Evolutionary conservation across 2,113 vertebrate species (phyloP), one percentile per base, ranked within the genome.

Genomic region (Corydoras sp.): DNA sequence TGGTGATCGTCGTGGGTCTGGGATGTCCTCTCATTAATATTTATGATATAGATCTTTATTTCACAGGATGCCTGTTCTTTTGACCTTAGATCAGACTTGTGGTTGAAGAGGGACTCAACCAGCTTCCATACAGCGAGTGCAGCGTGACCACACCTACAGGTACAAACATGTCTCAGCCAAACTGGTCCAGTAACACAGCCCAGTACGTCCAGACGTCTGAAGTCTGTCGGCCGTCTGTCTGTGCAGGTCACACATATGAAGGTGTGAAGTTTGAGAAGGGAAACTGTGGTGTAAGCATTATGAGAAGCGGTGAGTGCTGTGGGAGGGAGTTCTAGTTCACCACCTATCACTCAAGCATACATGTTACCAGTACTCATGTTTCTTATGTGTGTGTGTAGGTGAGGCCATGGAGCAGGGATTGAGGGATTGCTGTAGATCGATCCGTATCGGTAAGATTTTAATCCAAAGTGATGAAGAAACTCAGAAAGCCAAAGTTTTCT

Each of bases 381-480:
- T 43, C 35, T 43, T 72, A 11, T 50, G 32, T 68, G 31, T 67
- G 63, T 49, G 15, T 30, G 30, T 77, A 98, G 96, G 96, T 24
- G 96, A 98, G 82, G 96, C 96, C 4, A 98, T 98, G 97, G 97
- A 99, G 72, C 95, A 97, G 83, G 95, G 96, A 6, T 85, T 98
- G 71, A 83, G 95, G n/a, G 96, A 99, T 73, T 99, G 96, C 88
- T 99, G 96, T 65, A 82, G 96, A 15, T 98, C 95, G 1, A 99
- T 99, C 80, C 92, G 95, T 71, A 98, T 98, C 1, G 95, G 97
- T 12, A 99, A 99, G 77, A 99, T 98, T 85, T 91, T 98, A 76
- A 98, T 99, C 77, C 96, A 98, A 89, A 99, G 95, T 2, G 95
- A 99, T 0, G 96, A 99, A 83, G 97, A 99, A 80, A 99, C 95